These are phyloP conservation scores for Aptenodytes forsteri DNA, from an alignment of 2,113 vertebrate species.

Conservation along the genomic window DNA sequence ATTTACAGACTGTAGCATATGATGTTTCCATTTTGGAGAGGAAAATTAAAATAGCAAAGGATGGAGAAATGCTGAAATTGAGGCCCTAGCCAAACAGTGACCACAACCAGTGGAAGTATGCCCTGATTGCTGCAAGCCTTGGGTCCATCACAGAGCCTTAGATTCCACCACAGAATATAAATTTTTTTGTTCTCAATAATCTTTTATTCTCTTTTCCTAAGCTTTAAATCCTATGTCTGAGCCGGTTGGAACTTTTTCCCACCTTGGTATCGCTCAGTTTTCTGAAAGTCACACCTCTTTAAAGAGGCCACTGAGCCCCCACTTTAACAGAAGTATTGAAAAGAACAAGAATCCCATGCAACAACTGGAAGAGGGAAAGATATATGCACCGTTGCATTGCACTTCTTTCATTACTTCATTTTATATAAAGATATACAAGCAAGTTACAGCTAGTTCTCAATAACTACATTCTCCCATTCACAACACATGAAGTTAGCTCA, in stretches of 20 bases:
- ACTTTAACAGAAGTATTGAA: neutral
- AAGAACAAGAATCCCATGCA: neutral
- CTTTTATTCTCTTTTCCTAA: neutral
- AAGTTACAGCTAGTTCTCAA: neutral
- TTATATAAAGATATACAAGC: neutral
- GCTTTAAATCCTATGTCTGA: neutral
- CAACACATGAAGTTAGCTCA: neutral
- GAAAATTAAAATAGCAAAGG: neutral
- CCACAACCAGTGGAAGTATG: rapidly evolving
- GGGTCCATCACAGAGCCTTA: neutral
- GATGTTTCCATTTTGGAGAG: neutral
- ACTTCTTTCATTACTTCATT: neutral
- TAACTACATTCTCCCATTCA: neutral
- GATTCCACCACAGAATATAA: neutral
- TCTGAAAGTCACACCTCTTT: neutral
- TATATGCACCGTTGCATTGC: neutral
- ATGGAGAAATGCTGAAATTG: neutral
- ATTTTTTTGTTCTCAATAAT: neutral
- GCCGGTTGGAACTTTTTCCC: neutral
- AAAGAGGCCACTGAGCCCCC: neutral
- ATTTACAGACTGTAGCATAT: neutral
- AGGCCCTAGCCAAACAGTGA: neutral
- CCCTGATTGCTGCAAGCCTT: neutral
- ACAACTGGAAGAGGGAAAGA: neutral
- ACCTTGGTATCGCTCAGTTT: neutral